Percentiles rank a stretch among this genome's conserved stretches.
Conservation (phyloP, 2,888 invertebrate species). For the Diogma glabrata region DNA sequence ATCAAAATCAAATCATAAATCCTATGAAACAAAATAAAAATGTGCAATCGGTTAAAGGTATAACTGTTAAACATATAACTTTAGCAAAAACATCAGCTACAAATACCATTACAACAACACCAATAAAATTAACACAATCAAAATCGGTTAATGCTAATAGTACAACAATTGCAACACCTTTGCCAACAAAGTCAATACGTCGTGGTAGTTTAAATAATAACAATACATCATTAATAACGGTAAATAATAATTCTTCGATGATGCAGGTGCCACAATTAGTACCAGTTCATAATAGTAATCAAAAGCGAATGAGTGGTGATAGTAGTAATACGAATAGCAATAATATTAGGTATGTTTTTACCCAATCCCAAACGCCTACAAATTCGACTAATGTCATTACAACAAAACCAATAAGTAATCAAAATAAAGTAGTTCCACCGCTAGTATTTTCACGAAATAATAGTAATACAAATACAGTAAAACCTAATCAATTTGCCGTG, state of each 20-base stretch:
- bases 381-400: background rate
- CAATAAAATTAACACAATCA: background rate
- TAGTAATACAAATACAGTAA: conserved; percentile 2
- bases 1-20: too few relatives aligned
- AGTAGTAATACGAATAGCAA: background rate
- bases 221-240: background rate
- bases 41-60: background rate
- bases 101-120: background rate
- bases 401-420: background rate
- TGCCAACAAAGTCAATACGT: background rate
- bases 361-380: conserved; percentile 1
- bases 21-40: background rate
- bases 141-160: too few relatives aligned
- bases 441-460: conserved; percentile 2
- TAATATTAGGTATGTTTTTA: background rate
- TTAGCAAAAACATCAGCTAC: background rate
- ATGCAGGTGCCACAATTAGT: background rate
- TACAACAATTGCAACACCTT: background rate
- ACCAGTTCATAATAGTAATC: background rate
- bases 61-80: conserved; percentile 3
- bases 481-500: background rate
- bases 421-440: background rate
- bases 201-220: too few relatives aligned
- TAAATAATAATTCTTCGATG: conserved; percentile 3
- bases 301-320: too few relatives aligned